Conservation (phyloP, 2,113 vertebrate genomes). For the Osmerus mordax region DNA sequence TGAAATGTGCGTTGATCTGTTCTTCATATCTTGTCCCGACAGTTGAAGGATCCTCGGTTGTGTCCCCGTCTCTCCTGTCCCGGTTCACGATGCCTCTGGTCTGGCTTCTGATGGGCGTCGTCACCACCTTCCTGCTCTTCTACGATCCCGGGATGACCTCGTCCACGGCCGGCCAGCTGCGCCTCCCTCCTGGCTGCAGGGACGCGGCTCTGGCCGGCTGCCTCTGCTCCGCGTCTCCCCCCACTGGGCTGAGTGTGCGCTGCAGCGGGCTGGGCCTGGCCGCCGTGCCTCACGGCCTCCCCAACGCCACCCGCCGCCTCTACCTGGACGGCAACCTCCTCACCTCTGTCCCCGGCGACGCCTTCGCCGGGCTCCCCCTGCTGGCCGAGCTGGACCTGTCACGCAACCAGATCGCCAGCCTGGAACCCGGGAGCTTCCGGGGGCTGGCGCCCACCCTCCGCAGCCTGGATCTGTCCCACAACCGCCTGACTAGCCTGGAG, state of each 20-base stretch:
- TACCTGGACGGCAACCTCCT: constrained; percentile 83
- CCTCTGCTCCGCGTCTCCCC: constrained; percentile 6
- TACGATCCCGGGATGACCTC: background rate
- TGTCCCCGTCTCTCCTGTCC: no score
- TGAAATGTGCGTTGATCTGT: no score
- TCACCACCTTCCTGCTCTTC: background rate
- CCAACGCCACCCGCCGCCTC: constrained; percentile 79
- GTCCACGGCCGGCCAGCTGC: background rate
- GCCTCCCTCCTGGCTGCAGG: background rate
- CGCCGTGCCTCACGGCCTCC: constrained; percentile 47
- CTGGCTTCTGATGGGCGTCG: background rate
- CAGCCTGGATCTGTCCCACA: constrained; percentile 53
- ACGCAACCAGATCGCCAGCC: constrained; percentile 44
- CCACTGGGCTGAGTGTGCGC: constrained; percentile 15
- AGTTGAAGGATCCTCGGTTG: no score
- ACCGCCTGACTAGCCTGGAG: constrained; percentile 64
- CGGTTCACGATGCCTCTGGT: no score
- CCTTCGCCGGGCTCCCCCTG: constrained; percentile 73
- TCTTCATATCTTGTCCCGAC: no score
- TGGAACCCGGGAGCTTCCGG: constrained; percentile 48
- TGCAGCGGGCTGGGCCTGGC: constrained; percentile 30
- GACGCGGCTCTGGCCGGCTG: background rate
- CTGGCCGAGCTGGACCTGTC: constrained; percentile 52
- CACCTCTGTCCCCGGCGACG: constrained; percentile 69
- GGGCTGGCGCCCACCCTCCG: constrained; percentile 38